Conservation (phyloP, 2,797 vertebrate species). For the Coregonus sp. region DNA sequence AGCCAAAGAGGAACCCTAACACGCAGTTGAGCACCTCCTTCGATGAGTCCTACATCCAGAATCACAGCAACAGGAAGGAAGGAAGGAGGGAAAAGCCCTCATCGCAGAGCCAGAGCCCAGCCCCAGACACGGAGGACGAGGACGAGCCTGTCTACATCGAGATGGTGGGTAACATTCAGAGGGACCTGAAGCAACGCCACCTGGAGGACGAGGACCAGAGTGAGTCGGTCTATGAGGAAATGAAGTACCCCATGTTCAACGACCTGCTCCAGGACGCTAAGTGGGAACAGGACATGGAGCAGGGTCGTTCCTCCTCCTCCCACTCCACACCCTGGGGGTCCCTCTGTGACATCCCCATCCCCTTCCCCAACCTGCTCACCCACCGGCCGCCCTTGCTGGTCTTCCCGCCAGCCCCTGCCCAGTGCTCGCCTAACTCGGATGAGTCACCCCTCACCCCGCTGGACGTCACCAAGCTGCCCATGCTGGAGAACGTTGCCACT, state of each 20-base stretch:
- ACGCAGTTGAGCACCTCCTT: conserved; percentile 96
- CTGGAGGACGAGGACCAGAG: conserved; percentile 85
- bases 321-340: conserved; percentile 91
- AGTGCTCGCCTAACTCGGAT: conserved; percentile 96
- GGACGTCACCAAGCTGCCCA: conserved; percentile 90
- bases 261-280: conserved; percentile 80
- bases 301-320: conserved; percentile 77
- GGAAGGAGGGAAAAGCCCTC: conserved; percentile 78
- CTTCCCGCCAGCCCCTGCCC: conserved; percentile 93
- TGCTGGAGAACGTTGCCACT: conserved; percentile 90
- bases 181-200: conserved; percentile 80
- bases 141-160: conserved; percentile 96
- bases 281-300: conserved; percentile 83
- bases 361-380: conserved; percentile 95
- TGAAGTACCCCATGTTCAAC: conserved; percentile 92
- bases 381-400: conserved; percentile 94
- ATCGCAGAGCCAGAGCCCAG: conserved; percentile 81
- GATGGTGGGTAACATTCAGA: conserved; percentile 94
- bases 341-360: conserved; percentile 95
- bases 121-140: conserved; percentile 79
- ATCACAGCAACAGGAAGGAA: conserved; percentile 77
- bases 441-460: conserved; percentile 96
- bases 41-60: conserved; percentile 88
- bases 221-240: conserved; percentile 95
- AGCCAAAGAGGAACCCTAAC: conserved; percentile 95